Percentiles rank a stretch among this genome's conserved stretches.
These are phyloP conservation scores for Cheilosia vulpina DNA, from an alignment of 2,888 invertebrate genomes.

Conservation along the genomic window DNA sequence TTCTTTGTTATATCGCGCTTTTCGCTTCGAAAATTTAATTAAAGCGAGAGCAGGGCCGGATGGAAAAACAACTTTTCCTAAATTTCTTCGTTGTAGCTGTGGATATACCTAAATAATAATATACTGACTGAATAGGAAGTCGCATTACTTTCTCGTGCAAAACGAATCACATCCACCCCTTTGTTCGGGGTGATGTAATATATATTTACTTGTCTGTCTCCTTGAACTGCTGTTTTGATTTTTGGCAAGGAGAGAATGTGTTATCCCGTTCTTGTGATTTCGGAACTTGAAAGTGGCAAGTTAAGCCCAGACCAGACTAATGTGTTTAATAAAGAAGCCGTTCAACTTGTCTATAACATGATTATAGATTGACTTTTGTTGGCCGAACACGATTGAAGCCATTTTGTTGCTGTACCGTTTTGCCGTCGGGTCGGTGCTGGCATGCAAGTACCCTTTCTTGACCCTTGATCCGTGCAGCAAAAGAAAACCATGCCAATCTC, in stretches of 20 bases:
- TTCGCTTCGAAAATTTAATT: slow-evolving; percentile 60
- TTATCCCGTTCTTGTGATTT: slow-evolving; percentile 11
- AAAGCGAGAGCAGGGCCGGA: slow-evolving; percentile 20
- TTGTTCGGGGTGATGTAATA: slow-evolving; percentile 41
- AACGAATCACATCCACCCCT: slow-evolving; percentile 54
- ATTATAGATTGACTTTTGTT: too few species aligned
- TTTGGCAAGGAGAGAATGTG: background rate
- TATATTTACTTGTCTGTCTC: slow-evolving; percentile 41
- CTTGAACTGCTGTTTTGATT: slow-evolving; percentile 34
- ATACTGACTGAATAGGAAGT: slow-evolving; percentile 24
- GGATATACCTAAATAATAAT: background rate
- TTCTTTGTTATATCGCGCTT: slow-evolving; percentile 57
- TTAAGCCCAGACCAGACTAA: background rate
- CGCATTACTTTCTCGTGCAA: slow-evolving; percentile 45
- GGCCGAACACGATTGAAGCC: too few species aligned
- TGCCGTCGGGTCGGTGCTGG: too few species aligned
- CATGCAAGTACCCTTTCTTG: too few species aligned
- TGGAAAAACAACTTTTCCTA: slow-evolving; percentile 24
- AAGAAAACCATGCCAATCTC: too few species aligned
- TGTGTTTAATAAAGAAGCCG: too few species aligned
- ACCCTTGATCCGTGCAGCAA: too few species aligned
- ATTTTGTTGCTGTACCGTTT: too few species aligned
- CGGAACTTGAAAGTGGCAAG: slow-evolving; percentile 26
- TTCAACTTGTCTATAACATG: too few species aligned
- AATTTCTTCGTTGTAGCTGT: slow-evolving; percentile 5